Conservation (phyloP, 2,113 vertebrate genomes). For the Microtus oregoni region DNA sequence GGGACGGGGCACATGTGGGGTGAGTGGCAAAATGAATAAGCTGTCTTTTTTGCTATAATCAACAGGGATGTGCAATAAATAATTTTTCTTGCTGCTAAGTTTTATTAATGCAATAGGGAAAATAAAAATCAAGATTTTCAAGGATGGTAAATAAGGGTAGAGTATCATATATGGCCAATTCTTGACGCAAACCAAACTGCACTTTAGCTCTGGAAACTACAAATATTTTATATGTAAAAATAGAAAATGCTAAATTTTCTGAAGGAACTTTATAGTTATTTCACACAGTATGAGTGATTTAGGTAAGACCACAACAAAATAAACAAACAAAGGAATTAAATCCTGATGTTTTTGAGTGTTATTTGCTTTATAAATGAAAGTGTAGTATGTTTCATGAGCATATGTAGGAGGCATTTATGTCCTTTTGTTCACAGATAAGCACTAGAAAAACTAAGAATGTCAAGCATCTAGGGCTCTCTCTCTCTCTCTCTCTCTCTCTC, state of each 20-base stretch:
- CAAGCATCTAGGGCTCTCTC: no score
- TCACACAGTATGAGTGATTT: background rate
- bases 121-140: slow-evolving; percentile 15
- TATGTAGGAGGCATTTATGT: background rate
- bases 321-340: background rate
- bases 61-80: slow-evolving; percentile 67
- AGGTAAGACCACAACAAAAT: background rate
- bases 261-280: background rate
- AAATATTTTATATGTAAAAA: background rate
- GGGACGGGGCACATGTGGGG: slow-evolving; percentile 58
- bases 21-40: slow-evolving; percentile 69
- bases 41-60: slow-evolving; percentile 77
- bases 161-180: slow-evolving; percentile 7
- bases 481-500: no score
- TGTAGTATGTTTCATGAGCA: slow-evolving; percentile 23
- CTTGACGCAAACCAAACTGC: slow-evolving; percentile 4
- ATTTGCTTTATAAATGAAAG: background rate
- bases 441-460: no score
- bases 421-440: background rate
- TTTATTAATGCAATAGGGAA: slow-evolving; percentile 61
- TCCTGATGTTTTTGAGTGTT: background rate
- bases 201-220: background rate
- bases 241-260: rapidly evolving
- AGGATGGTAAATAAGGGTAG: slow-evolving; percentile 40
- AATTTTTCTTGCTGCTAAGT: slow-evolving; percentile 69